These are phyloP conservation scores for Drosophila prostipennis DNA, from an alignment of 2,888 invertebrate genomes.

Conservation along the genomic window DNA sequence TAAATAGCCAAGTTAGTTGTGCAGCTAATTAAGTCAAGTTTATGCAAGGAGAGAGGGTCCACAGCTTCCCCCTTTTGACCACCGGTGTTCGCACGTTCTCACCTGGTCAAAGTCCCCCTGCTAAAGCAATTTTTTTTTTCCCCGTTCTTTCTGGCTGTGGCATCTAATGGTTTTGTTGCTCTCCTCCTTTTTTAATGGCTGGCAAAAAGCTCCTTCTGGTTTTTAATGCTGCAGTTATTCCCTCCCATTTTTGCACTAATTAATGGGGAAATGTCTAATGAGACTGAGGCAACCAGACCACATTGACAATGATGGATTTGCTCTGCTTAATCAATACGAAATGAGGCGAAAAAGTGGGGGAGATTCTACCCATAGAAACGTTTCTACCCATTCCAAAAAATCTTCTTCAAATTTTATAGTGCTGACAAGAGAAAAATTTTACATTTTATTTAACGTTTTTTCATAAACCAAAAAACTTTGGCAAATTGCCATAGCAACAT, in stretches of 20 bases:
- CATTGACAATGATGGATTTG: slow-evolving; percentile 79
- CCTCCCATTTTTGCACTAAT: not conserved
- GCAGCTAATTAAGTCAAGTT: slow-evolving; percentile 79
- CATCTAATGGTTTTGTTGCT: slow-evolving; percentile 20
- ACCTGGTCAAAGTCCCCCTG: slow-evolving; percentile 50
- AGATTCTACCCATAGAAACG: not conserved
- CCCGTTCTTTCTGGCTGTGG: slow-evolving; percentile 5
- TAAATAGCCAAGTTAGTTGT: slow-evolving; percentile 77
- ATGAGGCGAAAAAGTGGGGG: slow-evolving; percentile 46
- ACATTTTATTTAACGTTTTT: too few relatives aligned
- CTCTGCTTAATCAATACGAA: slow-evolving; percentile 76
- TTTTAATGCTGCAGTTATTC: slow-evolving; percentile 23
- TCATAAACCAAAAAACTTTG: too few relatives aligned
- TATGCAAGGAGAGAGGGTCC: slow-evolving; percentile 59
- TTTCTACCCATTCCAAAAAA: not conserved
- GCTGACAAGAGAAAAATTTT: too few relatives aligned
- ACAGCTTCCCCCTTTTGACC: slow-evolving; percentile 19
- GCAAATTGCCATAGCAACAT: too few relatives aligned
- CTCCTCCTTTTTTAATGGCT: slow-evolving; percentile 42
- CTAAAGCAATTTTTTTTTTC: not conserved
- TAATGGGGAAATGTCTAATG: slow-evolving; percentile 36
- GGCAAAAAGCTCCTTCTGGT: slow-evolving; percentile 1
- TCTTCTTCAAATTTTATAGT: too few relatives aligned
- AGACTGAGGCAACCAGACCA: slow-evolving; percentile 29
- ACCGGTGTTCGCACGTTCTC: slow-evolving; percentile 64